Evolutionary conservation across 2,797 vertebrate species (phyloP), one percentile per base, ranked within the genome.

Genomic region (Pelobates cultripes): DNA sequence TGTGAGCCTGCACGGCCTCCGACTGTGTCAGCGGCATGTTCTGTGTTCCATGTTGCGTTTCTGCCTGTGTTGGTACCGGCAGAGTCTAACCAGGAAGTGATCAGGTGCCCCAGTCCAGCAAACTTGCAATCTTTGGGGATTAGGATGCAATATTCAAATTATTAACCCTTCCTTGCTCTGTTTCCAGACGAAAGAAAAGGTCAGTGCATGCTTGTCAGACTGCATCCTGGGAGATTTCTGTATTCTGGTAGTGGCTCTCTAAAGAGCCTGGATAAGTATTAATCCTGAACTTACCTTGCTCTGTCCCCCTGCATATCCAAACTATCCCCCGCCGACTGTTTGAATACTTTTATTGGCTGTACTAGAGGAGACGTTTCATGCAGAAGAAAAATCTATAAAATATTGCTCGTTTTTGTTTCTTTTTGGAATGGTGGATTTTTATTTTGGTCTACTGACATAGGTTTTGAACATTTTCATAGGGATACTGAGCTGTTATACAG

Each of bases 131-230:
- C 42, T n/a, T 2, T 40, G 12, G 12, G 7, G 43, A 44, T 13
- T 17, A n/a, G 51, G 61, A 13, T 67, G 15, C 43, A 40, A 43
- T 47, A 57, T 75, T 13, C 71, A 57, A 79, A 75, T 75, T 51
- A 79, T 71, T 84, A 79, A 79, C 77, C 75, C 82, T 70, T 79
- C 47, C 84, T 85, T 89, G 87, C 88, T 90, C 85, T 91, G 87
- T 89, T 90, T 87, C 84, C 90, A 92, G 91, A 92, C 91, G 77
- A 86, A 90, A 91, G 87, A 92, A 91, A 88, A 92, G 91, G 91
- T 92, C 90, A 90, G 91, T 92, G 89, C 84, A 85, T 86, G 89
- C 75, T 71, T 75, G 77, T 53, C 55, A 70, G 53, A 45, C 78
- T 41, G 10, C 41, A 44, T n/a, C 67, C 73, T 14, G 55, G 77